Evolutionary conservation across 2,797 vertebrate genomes (phyloP).

Genomic region (Acrossocheilus wenchowensis): DNA sequence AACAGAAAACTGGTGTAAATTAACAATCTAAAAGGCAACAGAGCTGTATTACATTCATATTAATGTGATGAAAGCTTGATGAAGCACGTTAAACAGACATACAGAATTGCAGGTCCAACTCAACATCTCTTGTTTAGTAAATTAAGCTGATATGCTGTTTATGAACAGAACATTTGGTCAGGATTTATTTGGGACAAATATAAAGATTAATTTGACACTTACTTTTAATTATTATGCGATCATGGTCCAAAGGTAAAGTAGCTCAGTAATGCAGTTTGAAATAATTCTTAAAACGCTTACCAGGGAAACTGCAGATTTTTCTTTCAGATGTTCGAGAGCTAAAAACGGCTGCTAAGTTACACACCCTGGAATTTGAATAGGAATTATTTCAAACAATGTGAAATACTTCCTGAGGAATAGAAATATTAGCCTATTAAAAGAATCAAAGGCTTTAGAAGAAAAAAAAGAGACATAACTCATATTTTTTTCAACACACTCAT

Average conservation of each 20-base stretch:
- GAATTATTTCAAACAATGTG: background rate
- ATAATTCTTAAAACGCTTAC: constrained; percentile 17
- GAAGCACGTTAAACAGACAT: constrained; percentile 3
- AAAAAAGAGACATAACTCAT: background rate
- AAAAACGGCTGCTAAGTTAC: constrained; percentile 10
- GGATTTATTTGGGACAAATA: background rate
- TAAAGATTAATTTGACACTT: background rate
- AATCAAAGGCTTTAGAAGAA: constrained; percentile 5
- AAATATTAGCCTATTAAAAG: background rate
- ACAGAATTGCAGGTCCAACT: constrained; percentile 1
- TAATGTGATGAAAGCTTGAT: constrained; percentile 12
- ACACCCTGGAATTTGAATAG: constrained; percentile 8
- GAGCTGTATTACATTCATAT: constrained; percentile 36
- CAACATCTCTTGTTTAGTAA: background rate
- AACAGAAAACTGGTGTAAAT: constrained; percentile 27
- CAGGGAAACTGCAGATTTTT: background rate
- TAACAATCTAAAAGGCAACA: constrained; percentile 27
- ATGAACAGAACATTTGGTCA: background rate
- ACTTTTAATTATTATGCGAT: background rate
- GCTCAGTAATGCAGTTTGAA: background rate
- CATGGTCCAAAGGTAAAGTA: background rate
- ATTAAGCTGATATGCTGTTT: background rate
- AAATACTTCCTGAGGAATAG: background rate
- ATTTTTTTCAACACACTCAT: background rate
- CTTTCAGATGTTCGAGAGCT: constrained; percentile 13